Conservation (phyloP, 1,140 invertebrate species). For the Drosophila bocqueti region DNA sequence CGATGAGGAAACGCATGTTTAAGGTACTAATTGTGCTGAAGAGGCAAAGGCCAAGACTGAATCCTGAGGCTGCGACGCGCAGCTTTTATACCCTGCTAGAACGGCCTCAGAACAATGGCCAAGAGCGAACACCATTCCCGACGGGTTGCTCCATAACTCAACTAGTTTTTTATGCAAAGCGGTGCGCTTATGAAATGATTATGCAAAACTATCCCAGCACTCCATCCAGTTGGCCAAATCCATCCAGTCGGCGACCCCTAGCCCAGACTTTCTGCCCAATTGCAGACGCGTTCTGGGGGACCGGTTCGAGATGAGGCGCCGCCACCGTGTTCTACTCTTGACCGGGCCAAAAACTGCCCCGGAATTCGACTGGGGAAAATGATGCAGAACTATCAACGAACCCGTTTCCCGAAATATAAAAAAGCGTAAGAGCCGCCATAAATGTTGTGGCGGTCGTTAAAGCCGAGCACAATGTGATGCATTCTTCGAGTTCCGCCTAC, state of each 20-base stretch:
- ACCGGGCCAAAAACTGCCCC: constrained; percentile 25
- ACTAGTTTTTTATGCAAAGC: constrained; percentile 74
- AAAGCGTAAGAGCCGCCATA: constrained; percentile 54
- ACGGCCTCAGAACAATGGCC: constrained; percentile 62
- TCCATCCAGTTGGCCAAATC: constrained; percentile 24
- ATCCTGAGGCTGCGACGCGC: constrained; percentile 53
- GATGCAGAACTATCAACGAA: constrained; percentile 62
- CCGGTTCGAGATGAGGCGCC: constrained; percentile 54
- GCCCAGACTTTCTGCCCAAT: constrained; percentile 48
- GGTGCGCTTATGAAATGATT: constrained; percentile 78
- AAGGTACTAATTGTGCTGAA: constrained; percentile 43
- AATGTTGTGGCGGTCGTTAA: constrained; percentile 60
- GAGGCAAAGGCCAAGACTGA: constrained; percentile 71
- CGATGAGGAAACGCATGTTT: constrained; percentile 70
- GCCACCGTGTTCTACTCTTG: constrained; percentile 21
- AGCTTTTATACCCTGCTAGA: constrained; percentile 67
- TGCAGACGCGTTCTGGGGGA: constrained; percentile 58
- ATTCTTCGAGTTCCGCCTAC: constrained; percentile 62
- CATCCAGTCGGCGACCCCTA: constrained; percentile 54
- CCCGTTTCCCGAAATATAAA: constrained; percentile 45
- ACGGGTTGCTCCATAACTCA: constrained; percentile 71
- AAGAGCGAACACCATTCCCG: constrained; percentile 47
- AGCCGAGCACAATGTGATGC: constrained; percentile 46
- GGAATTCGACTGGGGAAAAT: constrained; percentile 53
- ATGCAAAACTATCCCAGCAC: constrained; percentile 72